phyloP scores from a whole-genome alignment of 2,797 vertebrate species.

The Otolemur crassicaudatus region DNA sequence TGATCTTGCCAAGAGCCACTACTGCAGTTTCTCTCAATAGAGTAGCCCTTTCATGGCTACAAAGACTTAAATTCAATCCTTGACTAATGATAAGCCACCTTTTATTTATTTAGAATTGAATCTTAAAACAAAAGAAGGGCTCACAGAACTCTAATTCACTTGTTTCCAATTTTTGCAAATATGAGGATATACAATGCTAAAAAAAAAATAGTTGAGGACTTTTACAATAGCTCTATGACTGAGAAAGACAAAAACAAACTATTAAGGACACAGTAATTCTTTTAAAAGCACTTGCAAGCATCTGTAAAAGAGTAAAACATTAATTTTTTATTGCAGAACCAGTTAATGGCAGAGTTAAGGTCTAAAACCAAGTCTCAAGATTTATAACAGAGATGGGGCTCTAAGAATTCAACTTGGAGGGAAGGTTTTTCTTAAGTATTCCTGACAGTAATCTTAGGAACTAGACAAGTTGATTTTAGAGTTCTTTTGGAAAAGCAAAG shows the following conservation, averaged over 20 bases:
- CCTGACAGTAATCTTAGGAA: constrained; percentile 6
- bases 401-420: neutral
- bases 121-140: constrained; percentile 47
- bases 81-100: constrained; percentile 48
- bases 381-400: neutral
- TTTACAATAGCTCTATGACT: neutral
- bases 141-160: neutral
- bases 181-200: neutral
- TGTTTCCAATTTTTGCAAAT: neutral
- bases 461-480: constrained; percentile 7
- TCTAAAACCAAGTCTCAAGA: constrained; percentile 29
- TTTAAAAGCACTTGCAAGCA: constrained; percentile 17
- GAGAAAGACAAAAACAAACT: neutral
- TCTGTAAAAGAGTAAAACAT: neutral
- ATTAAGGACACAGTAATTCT: neutral
- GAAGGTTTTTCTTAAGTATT: neutral
- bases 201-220: neutral
- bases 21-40: constrained; percentile 75
- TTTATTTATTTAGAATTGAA: constrained; percentile 55
- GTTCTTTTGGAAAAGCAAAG: constrained; percentile 34
- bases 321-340: neutral
- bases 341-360: neutral
- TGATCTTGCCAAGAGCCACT: constrained; percentile 85
- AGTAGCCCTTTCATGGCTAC: constrained; percentile 64
- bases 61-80: constrained; percentile 57